Evolutionary conservation across 2,888 invertebrate genomes (phyloP).

Genomic region (Drosophila nr. perissopoda): DNA sequence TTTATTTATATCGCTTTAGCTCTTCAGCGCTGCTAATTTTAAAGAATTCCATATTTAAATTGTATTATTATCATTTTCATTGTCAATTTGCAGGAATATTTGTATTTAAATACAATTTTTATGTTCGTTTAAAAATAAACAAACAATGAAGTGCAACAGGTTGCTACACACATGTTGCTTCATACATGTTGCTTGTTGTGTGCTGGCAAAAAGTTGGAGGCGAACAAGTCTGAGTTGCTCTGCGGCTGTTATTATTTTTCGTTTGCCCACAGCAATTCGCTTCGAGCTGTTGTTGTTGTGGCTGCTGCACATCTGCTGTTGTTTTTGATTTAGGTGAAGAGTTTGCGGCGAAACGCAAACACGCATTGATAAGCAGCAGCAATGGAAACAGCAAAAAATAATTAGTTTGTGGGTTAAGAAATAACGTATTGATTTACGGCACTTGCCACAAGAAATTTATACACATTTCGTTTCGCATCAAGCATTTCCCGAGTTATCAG

Average conservation of each 20-base stretch:
- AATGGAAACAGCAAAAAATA: constrained; percentile 8
- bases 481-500: constrained; percentile 35
- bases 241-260: constrained; percentile 21
- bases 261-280: constrained; percentile 50
- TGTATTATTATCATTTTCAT: background rate
- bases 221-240: constrained; percentile 40
- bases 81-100: background rate
- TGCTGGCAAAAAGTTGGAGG: constrained; percentile 7
- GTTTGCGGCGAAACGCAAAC: constrained; percentile 50
- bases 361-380: constrained; percentile 43
- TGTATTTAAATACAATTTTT: background rate
- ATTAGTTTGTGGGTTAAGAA: background rate
- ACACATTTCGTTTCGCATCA: constrained; percentile 8
- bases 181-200: constrained; percentile 18
- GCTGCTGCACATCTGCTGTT: constrained; percentile 5
- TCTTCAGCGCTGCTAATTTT: background rate
- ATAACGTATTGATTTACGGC: constrained; percentile 13
- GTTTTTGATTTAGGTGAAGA: constrained; percentile 30
- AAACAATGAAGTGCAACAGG: constrained; percentile 38
- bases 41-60: background rate
- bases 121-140: constrained; percentile 9
- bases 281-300: constrained; percentile 13
- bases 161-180: constrained; percentile 49
- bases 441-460: constrained; percentile 17
- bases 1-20: background rate